These are phyloP conservation scores for Streptopelia turtur DNA, from an alignment of 2,797 vertebrate genomes.

Conservation along the genomic window DNA sequence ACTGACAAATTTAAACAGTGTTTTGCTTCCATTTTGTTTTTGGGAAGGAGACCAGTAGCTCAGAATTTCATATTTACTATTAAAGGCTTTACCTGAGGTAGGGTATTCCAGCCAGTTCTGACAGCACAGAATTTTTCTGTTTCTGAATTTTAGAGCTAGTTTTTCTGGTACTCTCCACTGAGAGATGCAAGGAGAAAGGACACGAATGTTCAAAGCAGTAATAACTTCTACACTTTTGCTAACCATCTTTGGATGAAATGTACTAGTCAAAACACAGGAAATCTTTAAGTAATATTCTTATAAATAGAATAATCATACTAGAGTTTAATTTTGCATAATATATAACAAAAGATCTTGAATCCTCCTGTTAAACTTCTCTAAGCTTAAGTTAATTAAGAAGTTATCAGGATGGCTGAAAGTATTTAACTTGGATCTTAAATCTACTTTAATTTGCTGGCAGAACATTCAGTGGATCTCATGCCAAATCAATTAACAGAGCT, in stretches of 20 bases:
- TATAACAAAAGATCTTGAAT: background rate
- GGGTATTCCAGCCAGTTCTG: background rate
- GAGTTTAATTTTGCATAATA: background rate
- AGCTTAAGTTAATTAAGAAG: background rate
- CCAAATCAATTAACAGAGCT: background rate
- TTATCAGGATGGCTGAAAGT: background rate
- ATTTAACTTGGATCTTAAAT: background rate
- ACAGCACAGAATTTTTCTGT: background rate
- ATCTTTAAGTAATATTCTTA: background rate
- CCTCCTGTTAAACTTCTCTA: background rate
- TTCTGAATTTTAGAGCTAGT: background rate
- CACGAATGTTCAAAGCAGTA: background rate
- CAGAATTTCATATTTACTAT: background rate
- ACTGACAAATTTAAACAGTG: background rate
- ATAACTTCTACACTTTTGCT: background rate
- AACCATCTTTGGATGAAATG: background rate
- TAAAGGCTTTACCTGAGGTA: background rate
- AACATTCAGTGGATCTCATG: background rate
- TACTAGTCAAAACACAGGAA: background rate
- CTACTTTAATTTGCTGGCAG: background rate
- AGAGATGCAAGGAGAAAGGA: background rate
- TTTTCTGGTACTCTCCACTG: background rate
- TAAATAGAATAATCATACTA: background rate
- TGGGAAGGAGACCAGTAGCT: background rate
- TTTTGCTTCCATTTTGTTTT: background rate